Evolutionary conservation across 2,797 vertebrate species (phyloP).

Genomic region (Notamacropus eugenii): DNA sequence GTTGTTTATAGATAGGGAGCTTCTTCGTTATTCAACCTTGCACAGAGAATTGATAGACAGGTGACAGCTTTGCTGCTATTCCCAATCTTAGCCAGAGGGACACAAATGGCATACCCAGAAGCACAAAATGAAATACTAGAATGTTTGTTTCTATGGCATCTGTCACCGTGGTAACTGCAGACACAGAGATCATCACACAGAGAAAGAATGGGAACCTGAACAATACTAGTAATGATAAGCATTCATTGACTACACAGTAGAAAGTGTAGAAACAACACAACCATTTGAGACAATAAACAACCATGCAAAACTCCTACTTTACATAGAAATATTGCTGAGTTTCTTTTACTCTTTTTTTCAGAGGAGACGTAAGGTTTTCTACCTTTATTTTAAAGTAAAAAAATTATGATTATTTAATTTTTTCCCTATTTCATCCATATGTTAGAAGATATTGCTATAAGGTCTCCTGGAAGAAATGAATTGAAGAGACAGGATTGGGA

Average conservation of each 20-base stretch:
- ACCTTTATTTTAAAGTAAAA: neutral
- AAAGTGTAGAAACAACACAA: neutral
- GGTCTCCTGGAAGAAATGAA: neutral
- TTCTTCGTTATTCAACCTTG: neutral
- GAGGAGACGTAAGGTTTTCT: neutral
- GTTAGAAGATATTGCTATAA: neutral
- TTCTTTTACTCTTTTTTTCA: neutral
- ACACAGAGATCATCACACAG: constrained; percentile 21
- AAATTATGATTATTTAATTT: neutral
- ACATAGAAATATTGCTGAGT: neutral
- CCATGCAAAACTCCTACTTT: neutral
- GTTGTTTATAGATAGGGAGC: neutral
- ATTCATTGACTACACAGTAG: neutral
- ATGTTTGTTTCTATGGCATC: constrained; percentile 39
- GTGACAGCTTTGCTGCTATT: neutral
- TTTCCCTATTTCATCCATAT: neutral
- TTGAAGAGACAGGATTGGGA: neutral
- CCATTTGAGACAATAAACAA: constrained; percentile 1
- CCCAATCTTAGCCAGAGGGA: neutral
- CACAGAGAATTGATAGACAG: neutral
- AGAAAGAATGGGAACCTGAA: neutral
- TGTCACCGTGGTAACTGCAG: constrained; percentile 32
- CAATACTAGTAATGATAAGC: neutral
- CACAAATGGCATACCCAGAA: constrained; percentile 33
- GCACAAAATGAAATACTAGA: neutral